phyloP scores from a whole-genome alignment of 1,140 invertebrate species.

The Papilio xuthus region DNA sequence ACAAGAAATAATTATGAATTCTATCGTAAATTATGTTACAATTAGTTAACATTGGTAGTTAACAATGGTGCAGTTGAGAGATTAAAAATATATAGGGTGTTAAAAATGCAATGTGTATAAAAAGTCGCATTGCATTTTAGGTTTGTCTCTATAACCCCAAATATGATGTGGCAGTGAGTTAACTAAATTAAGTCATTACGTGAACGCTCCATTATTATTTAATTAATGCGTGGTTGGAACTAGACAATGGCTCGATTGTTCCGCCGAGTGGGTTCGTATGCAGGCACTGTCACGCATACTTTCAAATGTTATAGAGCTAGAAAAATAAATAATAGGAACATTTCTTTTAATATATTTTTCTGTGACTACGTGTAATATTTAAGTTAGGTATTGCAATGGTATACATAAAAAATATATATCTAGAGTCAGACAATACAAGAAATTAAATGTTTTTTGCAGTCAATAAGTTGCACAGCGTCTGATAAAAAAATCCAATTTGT shows the following conservation, averaged over 20 bases:
- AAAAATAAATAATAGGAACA: slow-evolving; percentile 24
- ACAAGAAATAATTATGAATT: background rate
- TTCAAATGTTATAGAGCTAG: slow-evolving; percentile 29
- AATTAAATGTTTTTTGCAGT: too few relatives aligned
- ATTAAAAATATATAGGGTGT: background rate
- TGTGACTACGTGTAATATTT: too few relatives aligned
- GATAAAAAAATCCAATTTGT: too few relatives aligned
- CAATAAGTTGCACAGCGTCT: too few relatives aligned
- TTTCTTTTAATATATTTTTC: too few relatives aligned
- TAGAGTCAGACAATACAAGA: too few relatives aligned
- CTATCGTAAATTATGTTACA: background rate
- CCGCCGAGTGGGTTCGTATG: slow-evolving; percentile 43
- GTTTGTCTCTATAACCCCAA: background rate
- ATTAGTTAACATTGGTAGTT: background rate
- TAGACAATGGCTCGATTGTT: slow-evolving; percentile 59
- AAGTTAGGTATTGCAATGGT: too few relatives aligned
- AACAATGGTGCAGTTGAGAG: background rate
- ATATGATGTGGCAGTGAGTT: slow-evolving; percentile 15
- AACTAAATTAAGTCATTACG: slow-evolving; percentile 55
- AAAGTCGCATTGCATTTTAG: background rate
- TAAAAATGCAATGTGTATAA: background rate
- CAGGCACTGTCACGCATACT: slow-evolving; percentile 40
- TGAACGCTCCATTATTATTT: slow-evolving; percentile 49
- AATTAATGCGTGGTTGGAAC: slow-evolving; percentile 57
- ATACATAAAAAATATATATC: too few relatives aligned